A percentile compares a stretch with the other conserved stretches of the same genome.
Evolutionary conservation across 2,797 vertebrate species (phyloP).

Genomic region (Gila robusta): DNA sequence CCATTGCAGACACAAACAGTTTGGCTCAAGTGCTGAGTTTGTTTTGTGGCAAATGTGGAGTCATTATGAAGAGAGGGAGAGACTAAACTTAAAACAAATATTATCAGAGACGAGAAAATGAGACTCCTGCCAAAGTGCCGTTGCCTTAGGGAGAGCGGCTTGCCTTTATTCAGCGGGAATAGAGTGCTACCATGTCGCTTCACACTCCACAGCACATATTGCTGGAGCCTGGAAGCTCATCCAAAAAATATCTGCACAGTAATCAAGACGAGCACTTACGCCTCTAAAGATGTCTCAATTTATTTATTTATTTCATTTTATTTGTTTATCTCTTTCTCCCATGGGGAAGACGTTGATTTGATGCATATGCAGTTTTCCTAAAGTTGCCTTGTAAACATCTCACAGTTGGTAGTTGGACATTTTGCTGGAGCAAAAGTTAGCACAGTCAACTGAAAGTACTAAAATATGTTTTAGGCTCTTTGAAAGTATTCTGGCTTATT

Average conservation of each 20-base stretch:
- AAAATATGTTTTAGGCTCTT: constrained; percentile 22
- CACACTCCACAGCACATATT: constrained; percentile 50
- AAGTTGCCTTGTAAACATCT: constrained; percentile 56
- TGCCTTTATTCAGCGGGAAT: constrained; percentile 58
- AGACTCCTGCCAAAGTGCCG: constrained; percentile 61
- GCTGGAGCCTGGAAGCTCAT: constrained; percentile 43
- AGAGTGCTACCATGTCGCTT: constrained; percentile 48
- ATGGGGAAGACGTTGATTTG: constrained; percentile 40
- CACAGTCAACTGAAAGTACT: constrained; percentile 25
- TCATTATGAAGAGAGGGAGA: constrained; percentile 62
- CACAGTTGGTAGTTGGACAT: constrained; percentile 24
- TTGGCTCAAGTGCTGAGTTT: constrained; percentile 59
- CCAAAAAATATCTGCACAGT: constrained; percentile 50
- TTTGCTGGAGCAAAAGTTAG: constrained; percentile 23
- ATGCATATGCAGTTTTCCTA: constrained; percentile 32
- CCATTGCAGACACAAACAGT: constrained; percentile 51
- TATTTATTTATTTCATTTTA: constrained; percentile 36
- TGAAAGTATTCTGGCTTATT: not conserved
- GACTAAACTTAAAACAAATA: constrained; percentile 67
- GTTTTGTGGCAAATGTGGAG: constrained; percentile 63
- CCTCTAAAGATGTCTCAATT: constrained; percentile 35
- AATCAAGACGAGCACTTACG: constrained; percentile 53
- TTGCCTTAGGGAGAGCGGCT: constrained; percentile 58
- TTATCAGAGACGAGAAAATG: constrained; percentile 57
- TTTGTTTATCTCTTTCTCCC: constrained; percentile 29